Conservation (phyloP, 2,888 invertebrate genomes). For the Adelognathus sp. region DNA sequence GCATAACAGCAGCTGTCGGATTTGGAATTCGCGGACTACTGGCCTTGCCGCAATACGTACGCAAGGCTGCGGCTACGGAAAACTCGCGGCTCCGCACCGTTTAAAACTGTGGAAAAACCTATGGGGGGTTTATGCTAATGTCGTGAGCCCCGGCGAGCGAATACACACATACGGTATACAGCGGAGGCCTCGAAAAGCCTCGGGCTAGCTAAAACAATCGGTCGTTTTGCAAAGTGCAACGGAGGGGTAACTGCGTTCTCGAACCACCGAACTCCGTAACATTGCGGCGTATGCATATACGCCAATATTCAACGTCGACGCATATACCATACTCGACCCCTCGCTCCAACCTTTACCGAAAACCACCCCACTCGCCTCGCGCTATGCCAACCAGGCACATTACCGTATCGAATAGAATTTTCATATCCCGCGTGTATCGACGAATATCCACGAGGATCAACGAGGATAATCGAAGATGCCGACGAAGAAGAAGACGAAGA, state of each 20-base stretch:
- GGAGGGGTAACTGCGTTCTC: constrained; percentile 35
- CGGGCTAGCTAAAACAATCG: constrained; percentile 59
- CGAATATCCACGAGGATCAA: too few relatives aligned
- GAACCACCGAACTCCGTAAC: constrained; percentile 29
- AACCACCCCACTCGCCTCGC: neutral
- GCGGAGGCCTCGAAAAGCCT: constrained; percentile 53
- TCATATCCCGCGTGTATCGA: constrained; percentile 44
- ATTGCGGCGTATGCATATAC: constrained; percentile 28
- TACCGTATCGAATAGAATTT: constrained; percentile 59
- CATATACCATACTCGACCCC: neutral
- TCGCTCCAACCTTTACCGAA: neutral
- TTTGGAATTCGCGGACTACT: constrained; percentile 66
- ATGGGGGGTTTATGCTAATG: constrained; percentile 61
- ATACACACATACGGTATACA: too few relatives aligned
- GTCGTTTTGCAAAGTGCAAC: constrained; percentile 48
- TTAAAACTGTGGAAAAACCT: constrained; percentile 63
- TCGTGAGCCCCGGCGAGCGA: neutral
- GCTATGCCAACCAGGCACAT: constrained; percentile 30
- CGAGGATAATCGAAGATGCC: too few relatives aligned
- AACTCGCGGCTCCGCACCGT: too few relatives aligned
- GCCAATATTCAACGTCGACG: constrained; percentile 14
- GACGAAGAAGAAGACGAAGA: too few relatives aligned
- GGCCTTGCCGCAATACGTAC: too few relatives aligned
- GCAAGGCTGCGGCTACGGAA: too few relatives aligned
- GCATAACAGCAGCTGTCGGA: constrained; percentile 75